These are phyloP conservation scores for Cheumatopsyche charites DNA, from an alignment of 1,140 invertebrate genomes.

Conservation along the genomic window DNA sequence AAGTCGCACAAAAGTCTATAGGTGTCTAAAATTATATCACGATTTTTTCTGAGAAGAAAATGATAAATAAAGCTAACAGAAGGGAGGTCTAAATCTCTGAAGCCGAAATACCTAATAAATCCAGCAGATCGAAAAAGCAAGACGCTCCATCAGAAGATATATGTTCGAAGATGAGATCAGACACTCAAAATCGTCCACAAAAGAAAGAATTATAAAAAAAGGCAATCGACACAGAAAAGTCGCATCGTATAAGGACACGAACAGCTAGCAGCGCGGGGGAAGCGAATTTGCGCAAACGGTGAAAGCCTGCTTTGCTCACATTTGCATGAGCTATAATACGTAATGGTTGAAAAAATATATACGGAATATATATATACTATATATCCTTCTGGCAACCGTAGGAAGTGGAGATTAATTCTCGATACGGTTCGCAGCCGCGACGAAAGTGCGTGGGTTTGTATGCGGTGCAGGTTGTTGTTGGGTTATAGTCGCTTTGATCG, in stretches of 20 bases:
- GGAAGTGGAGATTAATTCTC: conserved; percentile 14
- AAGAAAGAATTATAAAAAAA: neutral
- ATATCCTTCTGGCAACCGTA: neutral
- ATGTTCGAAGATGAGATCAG: too few species aligned
- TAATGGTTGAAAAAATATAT: neutral
- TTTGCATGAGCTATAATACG: neutral
- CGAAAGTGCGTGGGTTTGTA: neutral
- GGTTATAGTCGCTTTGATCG: neutral
- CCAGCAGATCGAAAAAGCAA: too few species aligned
- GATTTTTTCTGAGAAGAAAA: too few species aligned
- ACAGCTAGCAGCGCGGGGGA: neutral
- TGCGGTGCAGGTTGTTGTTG: neutral
- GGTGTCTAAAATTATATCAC: too few species aligned
- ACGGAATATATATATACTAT: neutral
- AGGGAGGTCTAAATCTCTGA: too few species aligned
- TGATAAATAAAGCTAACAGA: too few species aligned
- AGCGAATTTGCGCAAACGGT: neutral
- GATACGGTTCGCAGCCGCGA: neutral
- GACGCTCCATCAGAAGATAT: too few species aligned
- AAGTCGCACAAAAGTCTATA: too few species aligned
- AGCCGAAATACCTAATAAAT: too few species aligned
- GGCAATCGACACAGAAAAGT: neutral
- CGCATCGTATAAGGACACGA: neutral
- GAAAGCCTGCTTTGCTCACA: neutral
- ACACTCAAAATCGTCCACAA: neutral